Evolutionary conservation across 2,113 vertebrate genomes (phyloP).

Genomic region (Muntiacus reevesi): DNA sequence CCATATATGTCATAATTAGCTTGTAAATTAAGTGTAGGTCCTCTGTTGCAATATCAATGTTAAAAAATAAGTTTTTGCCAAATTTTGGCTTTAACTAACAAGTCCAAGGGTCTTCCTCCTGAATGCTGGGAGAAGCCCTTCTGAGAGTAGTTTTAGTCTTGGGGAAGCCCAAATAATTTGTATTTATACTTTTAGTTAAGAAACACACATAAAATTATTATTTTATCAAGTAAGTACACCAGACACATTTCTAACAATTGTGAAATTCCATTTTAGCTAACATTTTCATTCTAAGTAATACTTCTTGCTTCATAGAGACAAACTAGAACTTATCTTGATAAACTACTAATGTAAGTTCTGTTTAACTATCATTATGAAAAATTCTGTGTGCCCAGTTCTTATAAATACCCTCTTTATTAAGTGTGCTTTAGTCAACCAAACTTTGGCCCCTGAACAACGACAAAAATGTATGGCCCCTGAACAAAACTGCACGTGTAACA

Average conservation of each 20-base stretch:
- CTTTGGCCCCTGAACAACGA: neutral
- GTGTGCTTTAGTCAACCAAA: neutral
- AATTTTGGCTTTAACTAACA: neutral
- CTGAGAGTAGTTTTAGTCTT: neutral
- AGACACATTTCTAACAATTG: neutral
- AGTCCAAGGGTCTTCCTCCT: neutral
- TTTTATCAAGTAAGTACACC: neutral
- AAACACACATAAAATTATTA: neutral
- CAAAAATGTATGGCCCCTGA: neutral
- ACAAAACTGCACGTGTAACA: neutral
- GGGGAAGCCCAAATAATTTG: neutral
- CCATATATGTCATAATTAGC: neutral
- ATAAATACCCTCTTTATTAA: neutral
- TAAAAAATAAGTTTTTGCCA: neutral
- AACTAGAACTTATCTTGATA: neutral
- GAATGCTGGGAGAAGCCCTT: neutral
- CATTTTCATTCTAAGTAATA: neutral
- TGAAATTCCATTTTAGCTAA: neutral
- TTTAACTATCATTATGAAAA: neutral
- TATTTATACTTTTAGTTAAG: slow-evolving; percentile 5
- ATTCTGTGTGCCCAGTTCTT: neutral
- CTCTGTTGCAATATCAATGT: neutral
- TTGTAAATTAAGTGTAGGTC: neutral
- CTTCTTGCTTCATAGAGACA: neutral
- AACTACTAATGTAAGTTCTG: neutral